These are phyloP conservation scores for Myiothlypis coronata DNA, from an alignment of 2,797 vertebrate genomes.

Conservation along the genomic window DNA sequence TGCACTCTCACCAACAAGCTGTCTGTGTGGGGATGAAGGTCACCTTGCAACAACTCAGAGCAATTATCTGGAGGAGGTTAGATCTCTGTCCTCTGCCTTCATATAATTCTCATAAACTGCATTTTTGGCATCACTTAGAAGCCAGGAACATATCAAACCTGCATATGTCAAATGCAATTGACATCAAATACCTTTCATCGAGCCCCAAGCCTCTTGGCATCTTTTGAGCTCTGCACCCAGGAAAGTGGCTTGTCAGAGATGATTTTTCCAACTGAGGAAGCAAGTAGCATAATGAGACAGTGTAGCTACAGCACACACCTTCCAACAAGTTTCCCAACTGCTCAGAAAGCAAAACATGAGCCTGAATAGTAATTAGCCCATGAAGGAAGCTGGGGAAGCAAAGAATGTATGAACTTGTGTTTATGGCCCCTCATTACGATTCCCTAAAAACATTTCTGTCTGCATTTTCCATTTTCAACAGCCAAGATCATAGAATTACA, in stretches of 20 bases:
- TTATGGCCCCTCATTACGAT: not conserved
- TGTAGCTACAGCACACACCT: constrained; percentile 68
- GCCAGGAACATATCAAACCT: constrained; percentile 79
- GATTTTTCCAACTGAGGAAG: constrained; percentile 78
- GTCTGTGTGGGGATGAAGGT: constrained; percentile 75
- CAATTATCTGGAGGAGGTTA: constrained; percentile 73
- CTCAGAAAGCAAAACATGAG: constrained; percentile 47
- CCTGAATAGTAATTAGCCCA: constrained; percentile 55
- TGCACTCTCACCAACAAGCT: constrained; percentile 23
- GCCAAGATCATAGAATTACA: not conserved
- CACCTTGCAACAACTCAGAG: constrained; percentile 79
- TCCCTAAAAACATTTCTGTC: constrained; percentile 3
- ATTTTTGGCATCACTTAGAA: constrained; percentile 74
- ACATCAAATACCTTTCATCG: constrained; percentile 80
- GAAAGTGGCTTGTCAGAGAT: constrained; percentile 85
- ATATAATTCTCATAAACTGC: constrained; percentile 70
- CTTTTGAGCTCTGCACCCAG: constrained; percentile 67
- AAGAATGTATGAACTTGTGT: not conserved
- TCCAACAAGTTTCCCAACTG: constrained; percentile 53
- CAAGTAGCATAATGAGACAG: constrained; percentile 74
- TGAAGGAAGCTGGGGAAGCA: not conserved
- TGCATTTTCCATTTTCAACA: not conserved
- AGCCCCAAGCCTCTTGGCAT: constrained; percentile 52
- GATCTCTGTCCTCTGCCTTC: constrained; percentile 64
- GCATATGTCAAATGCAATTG: constrained; percentile 78